phyloP scores from a whole-genome alignment of 2,888 invertebrate genomes.

The Microctonus hyperodae region DNA sequence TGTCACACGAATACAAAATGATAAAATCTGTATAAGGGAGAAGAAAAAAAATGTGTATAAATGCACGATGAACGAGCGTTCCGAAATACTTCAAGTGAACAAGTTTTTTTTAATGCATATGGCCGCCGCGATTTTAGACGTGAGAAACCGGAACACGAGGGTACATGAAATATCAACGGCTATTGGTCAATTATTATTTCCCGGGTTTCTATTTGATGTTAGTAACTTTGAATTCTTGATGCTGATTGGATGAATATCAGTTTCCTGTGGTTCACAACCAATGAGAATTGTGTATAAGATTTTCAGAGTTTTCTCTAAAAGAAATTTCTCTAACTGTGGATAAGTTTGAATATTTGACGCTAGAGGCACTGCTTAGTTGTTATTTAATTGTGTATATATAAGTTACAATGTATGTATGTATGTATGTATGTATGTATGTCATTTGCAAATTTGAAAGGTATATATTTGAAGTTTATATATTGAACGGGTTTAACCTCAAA shows the following conservation, averaged over 20 bases:
- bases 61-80: slow-evolving; percentile 33
- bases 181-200: slow-evolving; percentile 10
- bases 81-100: slow-evolving; percentile 29
- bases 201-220: not conserved
- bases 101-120: slow-evolving; percentile 11
- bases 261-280: not conserved
- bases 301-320: not conserved
- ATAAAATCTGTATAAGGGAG: slow-evolving; percentile 26
- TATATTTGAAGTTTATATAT: too few species aligned
- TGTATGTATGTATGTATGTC: too few species aligned
- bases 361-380: not conserved
- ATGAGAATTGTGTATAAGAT: not conserved
- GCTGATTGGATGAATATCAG: not conserved
- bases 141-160: slow-evolving; percentile 16
- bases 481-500: too few species aligned
- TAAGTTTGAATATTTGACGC: not conserved
- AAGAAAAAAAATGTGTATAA: slow-evolving; percentile 33
- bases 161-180: not conserved
- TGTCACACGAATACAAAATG: slow-evolving; percentile 36
- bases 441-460: too few species aligned
- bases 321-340: not conserved
- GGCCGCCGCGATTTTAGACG: slow-evolving; percentile 13
- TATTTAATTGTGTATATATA: too few species aligned
- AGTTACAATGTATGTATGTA: too few species aligned
- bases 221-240: not conserved